Evolutionary conservation across 2,888 invertebrate genomes (phyloP).

Genomic region (Gymnoscelis rufifasciata): DNA sequence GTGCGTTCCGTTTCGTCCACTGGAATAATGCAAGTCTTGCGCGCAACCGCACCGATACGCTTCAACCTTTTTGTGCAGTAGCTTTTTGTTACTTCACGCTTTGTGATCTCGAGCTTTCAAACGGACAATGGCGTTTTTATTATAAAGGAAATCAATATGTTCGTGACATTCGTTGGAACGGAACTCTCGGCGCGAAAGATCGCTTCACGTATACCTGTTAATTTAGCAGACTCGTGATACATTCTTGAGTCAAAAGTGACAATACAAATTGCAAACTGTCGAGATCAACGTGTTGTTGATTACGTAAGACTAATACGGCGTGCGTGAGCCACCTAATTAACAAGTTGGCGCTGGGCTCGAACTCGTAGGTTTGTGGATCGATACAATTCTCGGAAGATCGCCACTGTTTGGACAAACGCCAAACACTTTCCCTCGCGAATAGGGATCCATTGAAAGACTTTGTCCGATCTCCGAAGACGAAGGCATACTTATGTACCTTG

Average conservation of each 20-base stretch:
- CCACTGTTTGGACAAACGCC: conserved; percentile 59
- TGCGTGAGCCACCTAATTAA: conserved; percentile 47
- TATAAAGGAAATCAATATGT: conserved; percentile 65
- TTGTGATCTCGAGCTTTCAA: conserved; percentile 66
- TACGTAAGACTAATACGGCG: conserved; percentile 41
- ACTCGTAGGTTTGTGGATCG: conserved; percentile 35
- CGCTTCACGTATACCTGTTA: conserved; percentile 31
- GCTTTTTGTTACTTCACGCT: conserved; percentile 72
- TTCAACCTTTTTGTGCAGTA: conserved; percentile 61
- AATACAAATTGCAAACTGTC: conserved; percentile 28
- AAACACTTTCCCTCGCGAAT: conserved; percentile 48
- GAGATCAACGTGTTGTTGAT: conserved; percentile 24
- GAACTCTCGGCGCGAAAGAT: conserved; percentile 28
- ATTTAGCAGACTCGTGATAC: conserved; percentile 27
- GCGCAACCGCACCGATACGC: conserved; percentile 60
- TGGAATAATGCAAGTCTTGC: conserved; percentile 70
- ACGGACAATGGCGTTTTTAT: conserved; percentile 64
- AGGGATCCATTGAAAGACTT: conserved; percentile 42
- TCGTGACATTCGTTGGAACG: conserved; percentile 44
- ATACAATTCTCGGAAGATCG: conserved; percentile 65
- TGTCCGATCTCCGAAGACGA: conserved; percentile 42
- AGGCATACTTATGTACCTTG: conserved; percentile 14
- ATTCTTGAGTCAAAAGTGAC: conserved; percentile 32
- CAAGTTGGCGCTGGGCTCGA: conserved; percentile 43
- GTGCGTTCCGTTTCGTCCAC: conserved; percentile 64